Evolutionary conservation across 2,888 invertebrate genomes (phyloP).

Genomic region (Tenthredo distinguenda): DNA sequence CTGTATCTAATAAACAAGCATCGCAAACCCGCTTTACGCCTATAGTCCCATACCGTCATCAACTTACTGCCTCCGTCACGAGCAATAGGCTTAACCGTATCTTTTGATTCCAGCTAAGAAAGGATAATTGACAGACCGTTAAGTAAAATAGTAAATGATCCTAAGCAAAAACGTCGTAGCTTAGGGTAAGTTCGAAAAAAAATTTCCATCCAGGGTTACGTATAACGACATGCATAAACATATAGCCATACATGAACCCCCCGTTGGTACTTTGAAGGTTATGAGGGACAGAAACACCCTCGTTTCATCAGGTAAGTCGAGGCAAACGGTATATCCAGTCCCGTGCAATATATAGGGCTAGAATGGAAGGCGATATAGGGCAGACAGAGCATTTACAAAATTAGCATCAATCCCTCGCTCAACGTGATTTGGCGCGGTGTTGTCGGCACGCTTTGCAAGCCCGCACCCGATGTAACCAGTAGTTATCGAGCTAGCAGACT

Average conservation of each 20-base stretch:
- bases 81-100: conserved; percentile 9
- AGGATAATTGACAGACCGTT: conserved; percentile 16
- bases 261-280: not conserved
- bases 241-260: not conserved
- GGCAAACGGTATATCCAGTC: not conserved
- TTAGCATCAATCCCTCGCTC: conserved; percentile 44
- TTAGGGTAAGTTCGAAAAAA: not conserved
- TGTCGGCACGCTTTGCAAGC: conserved; percentile 46
- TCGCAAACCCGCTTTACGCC: not conserved
- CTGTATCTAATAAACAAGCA: conserved; percentile 6
- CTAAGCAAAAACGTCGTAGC: not conserved
- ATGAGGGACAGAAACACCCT: conserved; percentile 1
- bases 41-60: not conserved
- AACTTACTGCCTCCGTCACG: conserved; percentile 22
- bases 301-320: not conserved
- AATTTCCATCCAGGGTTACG: not conserved
- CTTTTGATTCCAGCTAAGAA: not conserved
- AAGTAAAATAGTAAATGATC: not conserved
- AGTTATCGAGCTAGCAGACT: conserved; percentile 50
- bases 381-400: conserved; percentile 42
- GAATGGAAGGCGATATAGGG: not conserved
- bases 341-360: not conserved
- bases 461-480: conserved; percentile 51
- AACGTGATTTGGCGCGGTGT: conserved; percentile 46
- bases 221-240: not conserved